These are phyloP conservation scores for Atta texana DNA, from an alignment of 1,140 invertebrate genomes.

Conservation along the genomic window DNA sequence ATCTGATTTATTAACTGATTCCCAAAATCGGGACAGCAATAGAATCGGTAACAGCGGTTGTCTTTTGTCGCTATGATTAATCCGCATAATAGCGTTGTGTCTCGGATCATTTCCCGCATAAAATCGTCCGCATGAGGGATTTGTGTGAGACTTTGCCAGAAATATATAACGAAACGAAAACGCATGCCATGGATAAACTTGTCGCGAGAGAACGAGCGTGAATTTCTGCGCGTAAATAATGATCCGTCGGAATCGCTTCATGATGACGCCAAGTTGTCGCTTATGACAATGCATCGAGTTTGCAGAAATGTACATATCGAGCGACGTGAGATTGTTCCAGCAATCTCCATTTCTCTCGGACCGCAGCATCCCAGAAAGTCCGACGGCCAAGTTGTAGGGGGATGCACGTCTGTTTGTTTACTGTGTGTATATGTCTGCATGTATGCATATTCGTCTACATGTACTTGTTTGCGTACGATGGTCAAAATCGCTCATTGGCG, in stretches of 20 bases:
- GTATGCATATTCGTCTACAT: neutral
- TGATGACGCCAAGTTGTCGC: slow-evolving; percentile 38
- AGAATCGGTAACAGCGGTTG: slow-evolving; percentile 24
- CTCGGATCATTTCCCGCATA: slow-evolving; percentile 20
- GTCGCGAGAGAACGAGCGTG: neutral
- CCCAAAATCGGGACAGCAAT: slow-evolving; percentile 37
- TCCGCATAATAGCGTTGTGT: slow-evolving; percentile 22
- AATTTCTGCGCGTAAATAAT: slow-evolving; percentile 22
- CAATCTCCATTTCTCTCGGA: slow-evolving; percentile 57
- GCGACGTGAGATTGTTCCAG: slow-evolving; percentile 49
- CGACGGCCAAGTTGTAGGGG: slow-evolving; percentile 64
- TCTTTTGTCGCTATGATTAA: slow-evolving; percentile 59
- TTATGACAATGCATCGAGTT: slow-evolving; percentile 8
- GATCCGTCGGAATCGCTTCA: slow-evolving; percentile 9
- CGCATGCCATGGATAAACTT: neutral
- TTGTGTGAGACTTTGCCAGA: slow-evolving; percentile 37
- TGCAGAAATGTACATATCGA: slow-evolving; percentile 46
- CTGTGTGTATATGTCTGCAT: neutral
- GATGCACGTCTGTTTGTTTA: slow-evolving; percentile 23
- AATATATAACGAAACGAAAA: slow-evolving; percentile 34
- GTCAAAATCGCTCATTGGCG: slow-evolving; percentile 76
- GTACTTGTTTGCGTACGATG: slow-evolving; percentile 64
- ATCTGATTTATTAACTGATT: slow-evolving; percentile 60
- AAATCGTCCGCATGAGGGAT: slow-evolving; percentile 7
- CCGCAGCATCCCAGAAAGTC: slow-evolving; percentile 52